Evolutionary conservation across 1,140 invertebrate species (phyloP).

Genomic region (Arion vulgaris): DNA sequence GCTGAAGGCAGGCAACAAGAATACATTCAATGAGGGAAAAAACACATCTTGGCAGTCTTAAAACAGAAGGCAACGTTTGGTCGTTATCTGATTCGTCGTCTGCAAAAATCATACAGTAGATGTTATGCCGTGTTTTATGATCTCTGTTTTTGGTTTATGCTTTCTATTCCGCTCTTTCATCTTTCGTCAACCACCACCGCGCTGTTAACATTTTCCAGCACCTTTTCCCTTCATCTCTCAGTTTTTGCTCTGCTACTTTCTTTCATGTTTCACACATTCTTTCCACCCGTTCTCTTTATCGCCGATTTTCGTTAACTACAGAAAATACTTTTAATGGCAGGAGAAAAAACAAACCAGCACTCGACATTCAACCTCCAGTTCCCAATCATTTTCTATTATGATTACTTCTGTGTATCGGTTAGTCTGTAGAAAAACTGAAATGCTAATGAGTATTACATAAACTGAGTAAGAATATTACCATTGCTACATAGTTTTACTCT

Average conservation of each 20-base stretch:
- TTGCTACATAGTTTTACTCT: no score
- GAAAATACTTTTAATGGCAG: not conserved
- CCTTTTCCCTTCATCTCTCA: not conserved
- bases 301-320: not conserved
- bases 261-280: not conserved
- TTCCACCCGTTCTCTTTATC: not conserved
- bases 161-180: not conserved
- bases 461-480: no score
- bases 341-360: no score
- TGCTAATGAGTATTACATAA: no score
- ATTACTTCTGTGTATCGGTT: no score
- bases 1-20: not conserved
- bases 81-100: conserved; percentile 16
- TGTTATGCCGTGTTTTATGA: not conserved
- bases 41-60: not conserved
- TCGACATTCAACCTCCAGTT: no score
- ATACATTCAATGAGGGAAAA: conserved; percentile 1
- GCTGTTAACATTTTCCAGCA: not conserved
- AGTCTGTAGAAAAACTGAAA: no score
- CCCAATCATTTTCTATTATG: no score
- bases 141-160: not conserved
- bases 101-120: not conserved
- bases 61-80: not conserved
- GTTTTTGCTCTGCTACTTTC: not conserved
- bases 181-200: not conserved